Base-by-base conservation (phyloP, 2,888 invertebrate genomes). In the Parnassius smintheus region DNA sequence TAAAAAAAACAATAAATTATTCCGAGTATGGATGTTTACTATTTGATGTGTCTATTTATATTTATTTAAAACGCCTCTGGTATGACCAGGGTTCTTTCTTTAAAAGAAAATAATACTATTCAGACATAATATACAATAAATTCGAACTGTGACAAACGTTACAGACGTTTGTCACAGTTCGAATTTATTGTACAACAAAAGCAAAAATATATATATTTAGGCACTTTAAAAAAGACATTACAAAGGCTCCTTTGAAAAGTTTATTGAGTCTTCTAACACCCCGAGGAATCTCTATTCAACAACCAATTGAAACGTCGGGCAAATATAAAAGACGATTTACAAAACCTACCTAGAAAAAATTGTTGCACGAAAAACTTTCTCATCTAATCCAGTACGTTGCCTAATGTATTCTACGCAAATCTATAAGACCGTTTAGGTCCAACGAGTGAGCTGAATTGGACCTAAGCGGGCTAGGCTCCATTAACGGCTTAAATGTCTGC, bases 401-500 rank as follows among this genome's bases (percentile, higher is more conserved):
- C 22, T 57, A 62, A 58, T 53, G 13, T 62, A 62, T 58, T 57
- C 56, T 42, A 45, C 45, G 51, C 45, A 52, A 55, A 50, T 61
- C 62, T 42, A 44, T 49, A 35, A 49, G 56, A 22, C 62, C 44
- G 48, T 49, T 58, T 54, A 55, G 62, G 62, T 49, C 11, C 46
- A 41, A 57, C 55, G 41, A 49, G 41, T 44, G 46, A 22, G 41
- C 54, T 50, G 41, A 62, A 62, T 54, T 45, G 62, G 57, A 50
- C 49, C 62, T 58, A 58, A 58, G 57, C 44, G 49, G 49, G n/a
- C 62, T 42, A 53, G 58, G 35, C 45, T 62, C 62, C 62, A 62
- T 62, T 62, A 62, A 58, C 58, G 58, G 62, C 62, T 62, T 58
- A 62, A 45, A 13, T 52, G 58, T 62, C 54, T 42, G 22, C 59